A percentile compares a stretch with the other conserved stretches of the same genome.
These are phyloP conservation scores for Pyrochroa serraticornis DNA, from an alignment of 2,888 invertebrate genomes.

Conservation along the genomic window DNA sequence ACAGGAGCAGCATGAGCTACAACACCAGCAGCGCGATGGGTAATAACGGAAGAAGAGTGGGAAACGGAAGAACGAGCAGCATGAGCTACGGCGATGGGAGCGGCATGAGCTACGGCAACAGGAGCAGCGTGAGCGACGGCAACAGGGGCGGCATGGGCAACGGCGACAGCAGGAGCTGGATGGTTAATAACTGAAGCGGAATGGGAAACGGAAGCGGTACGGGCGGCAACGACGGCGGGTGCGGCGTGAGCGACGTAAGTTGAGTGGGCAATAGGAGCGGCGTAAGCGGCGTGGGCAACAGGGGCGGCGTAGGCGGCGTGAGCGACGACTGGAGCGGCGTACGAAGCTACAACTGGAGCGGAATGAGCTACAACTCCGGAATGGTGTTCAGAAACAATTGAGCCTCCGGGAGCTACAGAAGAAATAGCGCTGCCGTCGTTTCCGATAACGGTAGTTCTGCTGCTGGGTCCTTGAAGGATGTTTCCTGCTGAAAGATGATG, in stretches of 20 bases:
- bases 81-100: too few relatives aligned
- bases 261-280: constrained; percentile 7
- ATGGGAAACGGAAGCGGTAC: too few relatives aligned
- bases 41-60: too few relatives aligned
- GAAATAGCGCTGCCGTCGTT: constrained; percentile 42
- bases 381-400: constrained; percentile 36
- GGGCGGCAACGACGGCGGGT: constrained; percentile 8
- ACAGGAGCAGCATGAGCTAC: too few relatives aligned
- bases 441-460: constrained; percentile 41
- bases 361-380: constrained; percentile 34
- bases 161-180: too few relatives aligned
- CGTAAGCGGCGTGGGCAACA: neutral
- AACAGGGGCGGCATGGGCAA: neutral
- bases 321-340: constrained; percentile 13
- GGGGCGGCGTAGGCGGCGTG: constrained; percentile 25
- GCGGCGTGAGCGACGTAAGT: constrained; percentile 19
- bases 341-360: constrained; percentile 24
- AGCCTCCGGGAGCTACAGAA: constrained; percentile 35
- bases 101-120: too few relatives aligned
- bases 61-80: too few relatives aligned
- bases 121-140: too few relatives aligned
- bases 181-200: too few relatives aligned
- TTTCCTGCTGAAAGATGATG: constrained; percentile 1
- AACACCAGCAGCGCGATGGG: too few relatives aligned
- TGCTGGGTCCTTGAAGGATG: constrained; percentile 47